phyloP scores from a whole-genome alignment of 64 coral and sea anemone species.

The Astreopora myriophthalma region DNA sequence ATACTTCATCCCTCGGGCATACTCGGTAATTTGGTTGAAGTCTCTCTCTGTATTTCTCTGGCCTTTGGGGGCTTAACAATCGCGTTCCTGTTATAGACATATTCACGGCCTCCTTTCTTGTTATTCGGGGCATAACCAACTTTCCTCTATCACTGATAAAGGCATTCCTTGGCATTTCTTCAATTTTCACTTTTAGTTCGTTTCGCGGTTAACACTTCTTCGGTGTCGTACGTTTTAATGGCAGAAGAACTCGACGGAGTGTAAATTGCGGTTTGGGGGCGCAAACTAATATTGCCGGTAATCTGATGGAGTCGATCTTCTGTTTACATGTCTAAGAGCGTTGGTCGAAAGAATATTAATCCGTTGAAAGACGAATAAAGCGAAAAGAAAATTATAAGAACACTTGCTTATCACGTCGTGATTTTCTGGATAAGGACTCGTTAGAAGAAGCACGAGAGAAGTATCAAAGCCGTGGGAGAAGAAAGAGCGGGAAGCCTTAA shows the following conservation, averaged over 20 bases:
- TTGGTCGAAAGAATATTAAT: background rate
- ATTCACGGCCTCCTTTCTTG: background rate
- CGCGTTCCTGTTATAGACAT: background rate
- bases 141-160: background rate
- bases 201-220: background rate
- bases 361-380: background rate
- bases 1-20: background rate
- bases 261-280: background rate
- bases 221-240: background rate
- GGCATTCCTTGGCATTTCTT: background rate
- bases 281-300: background rate
- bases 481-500: background rate
- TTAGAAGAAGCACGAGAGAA: too few relatives aligned
- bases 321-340: background rate
- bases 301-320: background rate
- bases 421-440: background rate
- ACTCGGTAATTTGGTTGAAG: background rate
- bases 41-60: background rate
- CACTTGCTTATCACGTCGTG: background rate
- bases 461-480: background rate
- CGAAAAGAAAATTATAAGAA: background rate
- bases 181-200: background rate
- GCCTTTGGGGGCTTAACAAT: background rate
- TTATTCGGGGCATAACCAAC: slow-evolving; percentile 13
- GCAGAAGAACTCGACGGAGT: background rate